Evolutionary conservation across 2,888 invertebrate genomes (phyloP).

Genomic region (Boloria euphrosyne): DNA sequence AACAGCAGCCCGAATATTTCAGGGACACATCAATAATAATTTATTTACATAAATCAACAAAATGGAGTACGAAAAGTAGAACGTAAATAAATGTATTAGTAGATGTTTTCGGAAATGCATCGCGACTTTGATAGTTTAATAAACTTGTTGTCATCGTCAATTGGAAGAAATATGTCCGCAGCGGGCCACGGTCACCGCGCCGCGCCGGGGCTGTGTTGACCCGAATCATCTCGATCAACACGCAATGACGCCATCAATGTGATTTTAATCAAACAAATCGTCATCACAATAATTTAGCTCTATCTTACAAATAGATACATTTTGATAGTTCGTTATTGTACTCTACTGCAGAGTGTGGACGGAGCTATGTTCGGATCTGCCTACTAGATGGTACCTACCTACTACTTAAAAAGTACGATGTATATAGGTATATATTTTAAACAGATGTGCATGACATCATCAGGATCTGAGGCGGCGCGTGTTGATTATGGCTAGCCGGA

Average conservation of each 20-base stretch:
- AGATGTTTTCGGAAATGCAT: background rate
- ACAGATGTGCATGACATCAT: slow-evolving; percentile 20
- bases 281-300: slow-evolving; percentile 13
- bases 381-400: background rate
- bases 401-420: background rate
- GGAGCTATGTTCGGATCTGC: background rate
- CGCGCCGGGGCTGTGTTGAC: background rate
- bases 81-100: no score
- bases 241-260: slow-evolving; percentile 20
- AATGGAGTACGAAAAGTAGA: no score
- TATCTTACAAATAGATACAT: slow-evolving; percentile 4
- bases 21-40: no score
- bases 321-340: slow-evolving; percentile 8
- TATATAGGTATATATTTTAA: slow-evolving; percentile 10
- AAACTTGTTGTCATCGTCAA: slow-evolving; percentile 18
- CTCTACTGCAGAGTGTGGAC: no score
- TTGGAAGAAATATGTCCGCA: slow-evolving; percentile 14
- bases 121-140: slow-evolving; percentile 6
- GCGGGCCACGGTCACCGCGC: background rate
- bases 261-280: slow-evolving; percentile 17
- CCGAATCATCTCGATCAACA: slow-evolving; percentile 12
- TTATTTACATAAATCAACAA: no score
- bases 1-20: no score
- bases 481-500: no score
- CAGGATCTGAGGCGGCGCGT: background rate